Conservation (phyloP, 2,113 vertebrate genomes). For the Isichthys henryi region DNA sequence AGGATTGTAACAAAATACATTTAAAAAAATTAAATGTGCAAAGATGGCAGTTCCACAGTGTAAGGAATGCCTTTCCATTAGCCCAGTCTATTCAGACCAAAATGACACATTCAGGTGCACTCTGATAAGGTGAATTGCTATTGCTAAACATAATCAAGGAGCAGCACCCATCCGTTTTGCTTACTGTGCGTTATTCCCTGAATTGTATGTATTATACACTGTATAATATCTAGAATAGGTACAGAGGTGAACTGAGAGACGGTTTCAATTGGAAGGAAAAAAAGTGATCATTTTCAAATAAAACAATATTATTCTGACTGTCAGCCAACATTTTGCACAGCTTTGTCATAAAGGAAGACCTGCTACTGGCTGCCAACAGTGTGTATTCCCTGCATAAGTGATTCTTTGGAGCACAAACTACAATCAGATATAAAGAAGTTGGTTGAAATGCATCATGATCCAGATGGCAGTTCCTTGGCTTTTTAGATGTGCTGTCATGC, state of each 20-base stretch:
- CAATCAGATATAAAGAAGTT: neutral
- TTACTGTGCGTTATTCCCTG: neutral
- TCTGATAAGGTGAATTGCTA: conserved; percentile 11
- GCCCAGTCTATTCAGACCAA: neutral
- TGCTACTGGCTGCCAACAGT: conserved; percentile 22
- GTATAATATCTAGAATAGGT: neutral
- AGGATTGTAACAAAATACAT: neutral
- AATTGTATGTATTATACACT: neutral
- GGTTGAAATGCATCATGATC: neutral
- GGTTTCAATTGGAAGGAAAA: neutral
- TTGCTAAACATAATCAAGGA: neutral
- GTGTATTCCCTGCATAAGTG: neutral
- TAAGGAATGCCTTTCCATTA: conserved; percentile 12
- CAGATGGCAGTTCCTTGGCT: neutral
- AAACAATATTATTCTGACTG: neutral
- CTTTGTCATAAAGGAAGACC: conserved; percentile 7
- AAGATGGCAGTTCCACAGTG: neutral
- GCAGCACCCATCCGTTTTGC: neutral
- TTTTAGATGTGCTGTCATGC: conserved; percentile 14
- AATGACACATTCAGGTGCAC: conserved; percentile 6
- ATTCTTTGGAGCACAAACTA: neutral
- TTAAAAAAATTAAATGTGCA: neutral
- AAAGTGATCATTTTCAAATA: neutral
- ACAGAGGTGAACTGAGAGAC: neutral
- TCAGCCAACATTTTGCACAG: conserved; percentile 15